These are phyloP conservation scores for Rhinoraja longicauda DNA, from an alignment of 2,797 vertebrate genomes.

Conservation along the genomic window DNA sequence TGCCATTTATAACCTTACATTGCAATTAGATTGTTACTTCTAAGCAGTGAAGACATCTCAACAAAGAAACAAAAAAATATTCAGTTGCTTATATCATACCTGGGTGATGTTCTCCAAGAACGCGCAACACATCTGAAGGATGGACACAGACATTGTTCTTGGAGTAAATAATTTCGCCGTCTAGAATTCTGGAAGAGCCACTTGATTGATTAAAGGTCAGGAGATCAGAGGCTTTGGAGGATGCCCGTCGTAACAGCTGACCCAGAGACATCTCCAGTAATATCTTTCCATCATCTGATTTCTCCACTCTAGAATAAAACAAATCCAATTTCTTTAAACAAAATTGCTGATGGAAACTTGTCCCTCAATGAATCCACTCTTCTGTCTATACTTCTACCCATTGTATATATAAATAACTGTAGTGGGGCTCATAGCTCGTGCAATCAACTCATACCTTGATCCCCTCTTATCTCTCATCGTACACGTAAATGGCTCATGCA, in stretches of 20 bases:
- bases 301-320: constrained; percentile 40
- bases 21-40: background rate
- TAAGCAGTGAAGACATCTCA: background rate
- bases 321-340: background rate
- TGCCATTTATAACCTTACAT: background rate
- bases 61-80: background rate
- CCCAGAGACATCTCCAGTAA: constrained; percentile 86
- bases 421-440: background rate
- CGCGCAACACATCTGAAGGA: constrained; percentile 78
- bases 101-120: constrained; percentile 86
- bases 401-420: background rate
- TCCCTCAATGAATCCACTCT: background rate
- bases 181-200: constrained; percentile 61
- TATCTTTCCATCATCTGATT: constrained; percentile 79
- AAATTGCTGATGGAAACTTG: too few relatives aligned
- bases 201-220: constrained; percentile 78
- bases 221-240: constrained; percentile 90
- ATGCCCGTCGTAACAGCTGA: constrained; percentile 90
- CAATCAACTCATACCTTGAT: background rate
- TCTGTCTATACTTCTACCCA: background rate
- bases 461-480: background rate
- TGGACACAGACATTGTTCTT: constrained; percentile 98
- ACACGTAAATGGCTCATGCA: too few relatives aligned
- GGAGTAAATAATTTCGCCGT: constrained; percentile 93
- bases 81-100: constrained; percentile 55